These are phyloP conservation scores for Achatina immaculata DNA, from an alignment of 1,140 invertebrate genomes.

Conservation along the genomic window DNA sequence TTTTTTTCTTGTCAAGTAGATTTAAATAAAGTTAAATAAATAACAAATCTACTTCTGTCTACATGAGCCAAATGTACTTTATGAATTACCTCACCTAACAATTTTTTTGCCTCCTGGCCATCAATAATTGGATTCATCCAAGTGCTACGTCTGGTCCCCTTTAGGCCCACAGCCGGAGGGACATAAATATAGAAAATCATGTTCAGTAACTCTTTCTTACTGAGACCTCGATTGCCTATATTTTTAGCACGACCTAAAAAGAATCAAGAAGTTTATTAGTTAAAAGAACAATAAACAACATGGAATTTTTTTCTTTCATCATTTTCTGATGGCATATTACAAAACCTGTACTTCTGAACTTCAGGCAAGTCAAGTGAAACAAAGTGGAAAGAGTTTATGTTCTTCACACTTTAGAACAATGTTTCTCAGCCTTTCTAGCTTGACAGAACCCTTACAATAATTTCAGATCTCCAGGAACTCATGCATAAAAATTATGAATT, in stretches of 20 bases:
- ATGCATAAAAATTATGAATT: no score
- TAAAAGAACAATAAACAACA: constrained; percentile 16
- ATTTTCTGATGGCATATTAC: not conserved
- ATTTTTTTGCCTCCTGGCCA: constrained; percentile 67
- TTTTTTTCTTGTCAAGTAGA: not conserved
- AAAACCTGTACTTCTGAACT: not conserved
- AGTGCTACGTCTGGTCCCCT: constrained; percentile 62
- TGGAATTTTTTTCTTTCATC: not conserved
- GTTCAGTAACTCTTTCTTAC: constrained; percentile 64
- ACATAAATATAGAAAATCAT: constrained; percentile 68
- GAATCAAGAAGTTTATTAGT: not conserved
- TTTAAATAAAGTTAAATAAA: not conserved
- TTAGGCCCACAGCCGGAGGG: constrained; percentile 60
- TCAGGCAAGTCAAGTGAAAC: not conserved
- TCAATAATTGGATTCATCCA: constrained; percentile 71
- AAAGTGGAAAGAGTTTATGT: no score
- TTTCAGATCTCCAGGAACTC: no score
- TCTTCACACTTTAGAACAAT: no score
- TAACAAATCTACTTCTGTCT: no score
- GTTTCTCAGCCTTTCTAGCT: no score
- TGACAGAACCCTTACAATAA: no score
- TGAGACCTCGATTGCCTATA: constrained; percentile 52
- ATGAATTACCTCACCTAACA: constrained; percentile 64
- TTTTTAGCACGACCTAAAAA: constrained; percentile 52
- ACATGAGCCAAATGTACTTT: no score